Evolutionary conservation across 2,797 vertebrate species (phyloP), one percentile per base, ranked within the genome.

Genomic region (Sebastiscus albofasciatus): DNA sequence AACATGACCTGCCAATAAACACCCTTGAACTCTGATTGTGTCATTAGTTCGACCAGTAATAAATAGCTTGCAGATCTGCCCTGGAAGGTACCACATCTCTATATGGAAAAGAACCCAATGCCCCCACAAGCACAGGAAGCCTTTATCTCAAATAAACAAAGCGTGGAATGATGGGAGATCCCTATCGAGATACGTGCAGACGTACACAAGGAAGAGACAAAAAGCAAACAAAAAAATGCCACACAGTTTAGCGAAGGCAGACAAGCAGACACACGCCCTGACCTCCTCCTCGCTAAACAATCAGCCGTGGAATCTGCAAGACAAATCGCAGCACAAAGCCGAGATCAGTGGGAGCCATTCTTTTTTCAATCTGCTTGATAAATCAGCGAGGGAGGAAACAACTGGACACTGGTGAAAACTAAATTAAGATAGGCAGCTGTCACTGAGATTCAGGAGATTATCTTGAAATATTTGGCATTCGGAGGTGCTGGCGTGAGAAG

Each of bases 141-240:
- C 83, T 81, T 81, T 83, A 68, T 89, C 80, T 84, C 75, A 85
- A 86, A 90, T 87, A 94, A 92, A 92, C 90, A 91, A 75, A 87
- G 80, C 46, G 60, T 66, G 86, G 87, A 91, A 88, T 88, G 91
- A 91, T 86, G 88, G 89, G 72, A 87, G 93, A 92, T 93, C 49
- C 77, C 87, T 69, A 82, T 80, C 58, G 0, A 75, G 82, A 84
- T 65, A 73, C n/a, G 5, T 69, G 2, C 75, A 31, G 81, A 74
- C 72, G 73, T 72, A 81, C 86, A 81, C 80, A 75, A 78, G 79
- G 87, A 80, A 70, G 79, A 91, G 80, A 89, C 73, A 75, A 89
- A 18, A 90, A 72, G 86, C 87, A 92, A 88, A 89, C 60, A 83
- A 58, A 89, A 81, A 88, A 87, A 90, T 26, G 87, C 80, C 85